phyloP scores from a whole-genome alignment of 2,113 vertebrate genomes.

The Narcine bancroftii region DNA sequence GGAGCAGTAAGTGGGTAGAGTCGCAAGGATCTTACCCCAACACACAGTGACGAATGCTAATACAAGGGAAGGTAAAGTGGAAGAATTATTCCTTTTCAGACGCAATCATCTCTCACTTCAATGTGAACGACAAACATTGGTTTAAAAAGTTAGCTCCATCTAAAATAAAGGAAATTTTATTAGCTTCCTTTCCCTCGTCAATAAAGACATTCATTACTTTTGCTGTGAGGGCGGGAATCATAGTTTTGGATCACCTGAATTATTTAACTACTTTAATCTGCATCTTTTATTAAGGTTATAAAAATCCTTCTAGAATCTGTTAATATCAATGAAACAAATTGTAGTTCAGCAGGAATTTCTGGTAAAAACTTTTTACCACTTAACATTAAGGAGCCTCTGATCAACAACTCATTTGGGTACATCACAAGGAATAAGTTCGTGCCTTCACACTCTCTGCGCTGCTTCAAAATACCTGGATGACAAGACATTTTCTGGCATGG shows the following conservation, averaged over 20 bases:
- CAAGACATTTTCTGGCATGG: not conserved
- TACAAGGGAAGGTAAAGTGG: not conserved
- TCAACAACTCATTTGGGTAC: not conserved
- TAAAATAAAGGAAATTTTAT: slow-evolving; percentile 27
- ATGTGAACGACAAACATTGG: not conserved
- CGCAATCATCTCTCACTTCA: not conserved
- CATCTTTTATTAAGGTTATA: slow-evolving; percentile 37
- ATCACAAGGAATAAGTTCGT: not conserved
- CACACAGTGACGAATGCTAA: not conserved
- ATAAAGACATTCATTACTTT: slow-evolving; percentile 26
- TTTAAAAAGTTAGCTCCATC: slow-evolving; percentile 4
- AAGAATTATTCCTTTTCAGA: not conserved
- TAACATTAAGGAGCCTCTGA: not conserved
- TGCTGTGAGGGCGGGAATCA: slow-evolving; percentile 8
- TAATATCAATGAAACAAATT: slow-evolving; percentile 35
- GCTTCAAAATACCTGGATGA: not conserved
- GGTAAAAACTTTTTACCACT: slow-evolving; percentile 17
- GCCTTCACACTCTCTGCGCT: not conserved
- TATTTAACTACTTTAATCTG: slow-evolving; percentile 36
- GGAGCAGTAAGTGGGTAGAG: not conserved
- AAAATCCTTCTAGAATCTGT: slow-evolving; percentile 34
- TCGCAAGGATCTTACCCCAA: not conserved
- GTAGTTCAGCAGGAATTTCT: slow-evolving; percentile 25
- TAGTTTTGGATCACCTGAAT: slow-evolving; percentile 36
- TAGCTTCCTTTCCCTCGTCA: not conserved